Conservation (phyloP, 2,888 invertebrate genomes). For the Sinotaia quadrata region DNA sequence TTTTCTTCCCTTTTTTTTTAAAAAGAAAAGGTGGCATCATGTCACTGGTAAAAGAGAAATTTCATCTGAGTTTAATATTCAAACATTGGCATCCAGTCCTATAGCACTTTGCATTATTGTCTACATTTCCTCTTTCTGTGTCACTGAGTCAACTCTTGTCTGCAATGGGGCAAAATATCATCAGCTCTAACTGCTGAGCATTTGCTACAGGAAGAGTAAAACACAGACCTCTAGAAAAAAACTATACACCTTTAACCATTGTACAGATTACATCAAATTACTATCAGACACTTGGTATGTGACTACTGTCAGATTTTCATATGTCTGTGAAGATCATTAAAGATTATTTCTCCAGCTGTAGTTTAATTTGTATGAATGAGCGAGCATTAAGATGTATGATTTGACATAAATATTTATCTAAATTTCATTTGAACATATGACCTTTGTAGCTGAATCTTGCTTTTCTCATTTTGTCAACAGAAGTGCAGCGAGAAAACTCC, state of each 20-base stretch:
- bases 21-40: background rate
- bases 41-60: background rate
- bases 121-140: background rate
- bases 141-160: background rate
- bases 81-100: background rate
- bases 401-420: background rate
- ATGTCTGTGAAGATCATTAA: too few relatives aligned
- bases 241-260: too few relatives aligned
- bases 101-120: background rate
- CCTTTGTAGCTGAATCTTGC: background rate
- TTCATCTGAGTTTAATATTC: background rate
- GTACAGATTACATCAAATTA: too few relatives aligned
- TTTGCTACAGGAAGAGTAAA: too few relatives aligned
- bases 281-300: too few relatives aligned
- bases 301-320: too few relatives aligned
- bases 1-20: background rate
- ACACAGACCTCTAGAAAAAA: too few relatives aligned
- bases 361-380: too few relatives aligned
- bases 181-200: too few relatives aligned
- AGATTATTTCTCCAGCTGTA: too few relatives aligned
- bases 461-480: slow-evolving; percentile 37
- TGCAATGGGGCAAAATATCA: too few relatives aligned
- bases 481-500: slow-evolving; percentile 47
- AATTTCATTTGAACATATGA: background rate
- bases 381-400: too few relatives aligned